phyloP scores from a whole-genome alignment of 2,888 invertebrate species.

The Gari tellinella region DNA sequence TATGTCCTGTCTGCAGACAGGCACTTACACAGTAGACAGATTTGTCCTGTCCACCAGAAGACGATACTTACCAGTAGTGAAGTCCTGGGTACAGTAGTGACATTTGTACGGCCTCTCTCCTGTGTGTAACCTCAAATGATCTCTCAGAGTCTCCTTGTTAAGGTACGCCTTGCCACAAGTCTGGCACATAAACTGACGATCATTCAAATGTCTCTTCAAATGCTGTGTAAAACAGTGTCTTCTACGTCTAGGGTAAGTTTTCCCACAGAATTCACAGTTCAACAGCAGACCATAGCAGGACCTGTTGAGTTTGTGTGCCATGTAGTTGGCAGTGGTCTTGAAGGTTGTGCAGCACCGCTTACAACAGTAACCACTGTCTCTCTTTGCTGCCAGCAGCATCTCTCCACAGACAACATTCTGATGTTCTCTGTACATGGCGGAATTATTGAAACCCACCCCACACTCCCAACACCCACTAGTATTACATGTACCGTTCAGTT shows the following conservation, averaged over 20 bases:
- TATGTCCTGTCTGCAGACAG: no score
- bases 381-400: neutral
- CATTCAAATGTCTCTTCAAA: conserved; percentile 4
- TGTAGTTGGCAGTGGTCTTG: no score
- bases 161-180: conserved; percentile 21
- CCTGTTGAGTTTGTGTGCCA: no score
- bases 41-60: no score
- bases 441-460: neutral
- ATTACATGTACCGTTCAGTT: no score
- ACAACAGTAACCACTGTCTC: neutral
- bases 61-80: conserved; percentile 6
- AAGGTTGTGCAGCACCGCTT: neutral
- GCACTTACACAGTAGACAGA: no score
- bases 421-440: conserved; percentile 1
- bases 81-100: conserved; percentile 7
- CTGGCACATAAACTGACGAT: conserved; percentile 16
- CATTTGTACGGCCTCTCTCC: conserved; percentile 32
- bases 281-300: neutral
- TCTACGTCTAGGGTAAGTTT: conserved; percentile 4
- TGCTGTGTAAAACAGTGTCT: conserved; percentile 8
- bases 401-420: neutral
- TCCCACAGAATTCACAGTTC: conserved; percentile 10
- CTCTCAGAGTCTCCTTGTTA: conserved; percentile 11
- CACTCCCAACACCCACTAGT: conserved; percentile 4
- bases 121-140: conserved; percentile 28